These are phyloP conservation scores for Andrena dorsata DNA, from an alignment of 2,888 invertebrate genomes.

Conservation along the genomic window DNA sequence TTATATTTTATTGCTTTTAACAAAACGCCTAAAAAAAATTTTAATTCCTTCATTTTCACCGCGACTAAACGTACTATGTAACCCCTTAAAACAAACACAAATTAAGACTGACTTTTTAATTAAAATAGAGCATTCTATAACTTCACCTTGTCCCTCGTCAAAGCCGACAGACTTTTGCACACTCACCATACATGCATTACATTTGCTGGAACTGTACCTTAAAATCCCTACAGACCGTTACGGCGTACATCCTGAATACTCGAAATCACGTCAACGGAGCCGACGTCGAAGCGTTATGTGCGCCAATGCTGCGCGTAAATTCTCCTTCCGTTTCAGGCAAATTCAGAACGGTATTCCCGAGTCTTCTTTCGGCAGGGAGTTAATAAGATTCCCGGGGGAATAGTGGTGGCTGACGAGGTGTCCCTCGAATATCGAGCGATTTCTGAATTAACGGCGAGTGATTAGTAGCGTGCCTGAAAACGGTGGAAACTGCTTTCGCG, in stretches of 20 bases:
- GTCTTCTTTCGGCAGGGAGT: not conserved
- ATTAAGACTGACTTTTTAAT: not conserved
- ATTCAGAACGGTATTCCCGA: not conserved
- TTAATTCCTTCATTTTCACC: too few species aligned
- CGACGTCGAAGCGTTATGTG: not conserved
- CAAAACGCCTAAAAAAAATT: too few species aligned
- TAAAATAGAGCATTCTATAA: not conserved
- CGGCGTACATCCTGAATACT: not conserved
- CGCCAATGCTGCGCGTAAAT: not conserved
- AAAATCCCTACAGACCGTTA: not conserved
- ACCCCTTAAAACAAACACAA: too few species aligned
- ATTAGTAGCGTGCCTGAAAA: slow-evolving; percentile 40
- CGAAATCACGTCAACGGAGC: not conserved
- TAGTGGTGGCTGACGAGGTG: not conserved
- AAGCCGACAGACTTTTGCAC: not conserved
- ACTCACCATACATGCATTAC: not conserved
- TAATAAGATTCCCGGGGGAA: not conserved
- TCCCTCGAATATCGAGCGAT: slow-evolving; percentile 19
- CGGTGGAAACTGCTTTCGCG: slow-evolving; percentile 29
- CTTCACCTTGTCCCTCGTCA: too few species aligned
- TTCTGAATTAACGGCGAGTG: slow-evolving; percentile 47
- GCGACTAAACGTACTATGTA: too few species aligned
- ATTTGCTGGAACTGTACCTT: not conserved
- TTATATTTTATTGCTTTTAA: too few species aligned
- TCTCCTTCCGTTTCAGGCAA: not conserved